Evolutionary conservation across 2,113 vertebrate species (phyloP).

Genomic region (Coptodon rendalli): DNA sequence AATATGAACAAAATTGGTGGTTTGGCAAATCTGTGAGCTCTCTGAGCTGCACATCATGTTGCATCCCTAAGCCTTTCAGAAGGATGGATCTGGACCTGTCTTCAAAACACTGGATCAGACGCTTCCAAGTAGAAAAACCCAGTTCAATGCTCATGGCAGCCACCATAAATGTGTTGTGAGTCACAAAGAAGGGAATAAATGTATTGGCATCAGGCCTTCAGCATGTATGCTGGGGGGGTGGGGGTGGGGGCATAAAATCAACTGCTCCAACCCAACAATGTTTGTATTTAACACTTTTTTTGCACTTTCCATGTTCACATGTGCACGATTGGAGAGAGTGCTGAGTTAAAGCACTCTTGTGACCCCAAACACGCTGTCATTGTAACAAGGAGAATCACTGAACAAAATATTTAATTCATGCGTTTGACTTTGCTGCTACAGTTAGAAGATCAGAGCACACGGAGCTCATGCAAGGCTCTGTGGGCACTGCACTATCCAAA

Average conservation of each 20-base stretch:
- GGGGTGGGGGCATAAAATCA: not conserved
- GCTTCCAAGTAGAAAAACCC: not conserved
- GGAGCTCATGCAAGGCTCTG: not conserved
- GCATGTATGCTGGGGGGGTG: not conserved
- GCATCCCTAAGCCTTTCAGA: not conserved
- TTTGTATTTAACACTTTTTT: not conserved
- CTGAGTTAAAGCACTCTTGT: not conserved
- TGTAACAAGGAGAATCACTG: not conserved
- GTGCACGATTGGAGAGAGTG: not conserved
- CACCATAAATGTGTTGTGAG: not conserved
- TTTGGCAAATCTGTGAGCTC: not conserved
- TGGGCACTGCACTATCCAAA: not conserved
- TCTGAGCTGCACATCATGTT: not conserved
- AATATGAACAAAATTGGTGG: not conserved
- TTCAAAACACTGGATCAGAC: not conserved
- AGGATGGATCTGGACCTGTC: not conserved
- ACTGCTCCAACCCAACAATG: not conserved
- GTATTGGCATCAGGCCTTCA: not conserved
- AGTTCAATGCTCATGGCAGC: not conserved
- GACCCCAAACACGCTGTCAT: not conserved
- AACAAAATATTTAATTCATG: constrained; percentile 11
- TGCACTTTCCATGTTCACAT: not conserved
- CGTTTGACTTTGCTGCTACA: not conserved
- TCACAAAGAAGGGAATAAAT: not conserved
- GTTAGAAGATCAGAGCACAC: not conserved